A percentile compares a stretch with the other conserved stretches of the same genome.
Evolutionary conservation across 1,140 invertebrate species (phyloP).

Genomic region (Oryctes rhinoceros): DNA sequence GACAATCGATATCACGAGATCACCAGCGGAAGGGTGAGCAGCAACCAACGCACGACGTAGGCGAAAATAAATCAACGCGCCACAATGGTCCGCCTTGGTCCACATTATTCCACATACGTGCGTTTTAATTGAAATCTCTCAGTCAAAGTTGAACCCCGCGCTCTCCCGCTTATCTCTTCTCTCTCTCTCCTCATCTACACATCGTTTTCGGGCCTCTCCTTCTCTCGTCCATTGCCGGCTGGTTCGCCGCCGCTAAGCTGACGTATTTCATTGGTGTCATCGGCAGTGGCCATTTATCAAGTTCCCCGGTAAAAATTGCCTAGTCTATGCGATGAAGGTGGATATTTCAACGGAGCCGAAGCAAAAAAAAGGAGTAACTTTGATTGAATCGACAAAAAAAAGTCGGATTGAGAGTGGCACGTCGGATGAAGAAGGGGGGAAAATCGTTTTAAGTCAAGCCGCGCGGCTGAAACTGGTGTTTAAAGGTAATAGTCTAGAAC

Average conservation of each 20-base stretch:
- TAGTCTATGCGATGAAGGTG: constrained; percentile 45
- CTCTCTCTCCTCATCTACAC: neutral
- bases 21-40: neutral
- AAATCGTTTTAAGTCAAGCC: neutral
- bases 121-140: constrained; percentile 61
- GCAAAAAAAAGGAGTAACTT: constrained; percentile 26
- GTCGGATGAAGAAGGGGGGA: neutral
- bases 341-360: constrained; percentile 22
- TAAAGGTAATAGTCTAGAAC: too few relatives aligned
- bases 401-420: neutral
- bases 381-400: constrained; percentile 35
- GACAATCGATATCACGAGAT: constrained; percentile 20
- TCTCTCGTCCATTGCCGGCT: constrained; percentile 11
- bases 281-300: constrained; percentile 60
- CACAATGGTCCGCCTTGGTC: constrained; percentile 41
- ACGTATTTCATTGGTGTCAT: constrained; percentile 61
- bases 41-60: neutral
- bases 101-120: constrained; percentile 60
- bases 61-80: constrained; percentile 25
- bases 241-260: constrained; percentile 42
- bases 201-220: constrained; percentile 40
- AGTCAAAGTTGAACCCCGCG: constrained; percentile 49
- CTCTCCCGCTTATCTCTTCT: constrained; percentile 26
- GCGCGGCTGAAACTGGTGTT: too few relatives aligned
- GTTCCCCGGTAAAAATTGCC: constrained; percentile 55